Evolutionary conservation across 2,113 vertebrate genomes (phyloP).

Genomic region (human): GRCh38 chr5:74426501-74427000

Average conservation of each 20-base stretch:
- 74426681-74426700: accelerated
- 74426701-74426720: not conserved
- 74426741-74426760: not conserved
- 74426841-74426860: not conserved
- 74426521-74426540: not conserved
- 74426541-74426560: not conserved
- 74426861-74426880: not conserved
- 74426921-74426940: not conserved
- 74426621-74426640: not conserved
- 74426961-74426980: not conserved
- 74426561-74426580: not conserved
- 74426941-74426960: not conserved
- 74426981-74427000: not conserved
- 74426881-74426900: not conserved
- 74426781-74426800: not conserved
- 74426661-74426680: not conserved
- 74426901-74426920: not conserved
- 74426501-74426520: not conserved
- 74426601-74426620: not conserved
- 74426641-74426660: not conserved
- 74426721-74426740: not conserved
- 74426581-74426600: not conserved
- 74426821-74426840: not conserved
- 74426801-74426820: not conserved
- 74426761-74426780: not conserved